phyloP scores from a whole-genome alignment of 2,888 invertebrate genomes.

The Hyposoter didymator region DNA sequence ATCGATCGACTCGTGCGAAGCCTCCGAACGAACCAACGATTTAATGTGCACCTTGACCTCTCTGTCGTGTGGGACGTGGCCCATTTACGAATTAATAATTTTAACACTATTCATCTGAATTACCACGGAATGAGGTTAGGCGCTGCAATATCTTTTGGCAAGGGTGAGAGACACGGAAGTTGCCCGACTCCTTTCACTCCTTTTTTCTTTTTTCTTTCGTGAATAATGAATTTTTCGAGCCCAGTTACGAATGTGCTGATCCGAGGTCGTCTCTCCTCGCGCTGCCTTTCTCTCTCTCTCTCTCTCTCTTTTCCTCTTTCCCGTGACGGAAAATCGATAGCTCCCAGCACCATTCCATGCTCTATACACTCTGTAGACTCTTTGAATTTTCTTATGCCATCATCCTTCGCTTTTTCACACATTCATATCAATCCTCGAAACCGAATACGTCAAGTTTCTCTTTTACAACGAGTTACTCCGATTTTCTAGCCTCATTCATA shows the following conservation, averaged over 20 bases:
- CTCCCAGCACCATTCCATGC: slow-evolving; percentile 39
- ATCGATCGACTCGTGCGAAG: not conserved
- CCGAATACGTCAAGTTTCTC: not conserved
- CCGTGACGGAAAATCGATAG: slow-evolving; percentile 63
- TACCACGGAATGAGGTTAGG: not conserved
- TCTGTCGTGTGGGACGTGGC: not conserved
- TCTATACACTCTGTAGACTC: slow-evolving; percentile 43
- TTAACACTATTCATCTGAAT: slow-evolving; percentile 8
- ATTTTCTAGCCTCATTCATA: not conserved
- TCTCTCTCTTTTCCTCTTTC: slow-evolving; percentile 24
- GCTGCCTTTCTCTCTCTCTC: slow-evolving; percentile 14
- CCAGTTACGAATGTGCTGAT: slow-evolving; percentile 33
- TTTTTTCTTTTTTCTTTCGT: slow-evolving; percentile 25
- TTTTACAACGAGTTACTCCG: not conserved
- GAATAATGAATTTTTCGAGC: slow-evolving; percentile 57
- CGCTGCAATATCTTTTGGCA: not conserved
- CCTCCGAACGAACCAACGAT: not conserved
- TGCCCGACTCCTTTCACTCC: not conserved
- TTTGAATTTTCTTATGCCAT: slow-evolving; percentile 54
- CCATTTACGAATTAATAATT: slow-evolving; percentile 34
- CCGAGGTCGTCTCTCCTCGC: slow-evolving; percentile 50
- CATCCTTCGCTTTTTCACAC: slow-evolving; percentile 19
- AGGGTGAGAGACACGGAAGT: slow-evolving; percentile 23
- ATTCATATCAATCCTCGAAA: slow-evolving; percentile 1
- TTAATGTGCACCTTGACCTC: slow-evolving; percentile 32